Base-by-base conservation (phyloP, 2,113 vertebrate species). In the Fregata magnificens region DNA sequence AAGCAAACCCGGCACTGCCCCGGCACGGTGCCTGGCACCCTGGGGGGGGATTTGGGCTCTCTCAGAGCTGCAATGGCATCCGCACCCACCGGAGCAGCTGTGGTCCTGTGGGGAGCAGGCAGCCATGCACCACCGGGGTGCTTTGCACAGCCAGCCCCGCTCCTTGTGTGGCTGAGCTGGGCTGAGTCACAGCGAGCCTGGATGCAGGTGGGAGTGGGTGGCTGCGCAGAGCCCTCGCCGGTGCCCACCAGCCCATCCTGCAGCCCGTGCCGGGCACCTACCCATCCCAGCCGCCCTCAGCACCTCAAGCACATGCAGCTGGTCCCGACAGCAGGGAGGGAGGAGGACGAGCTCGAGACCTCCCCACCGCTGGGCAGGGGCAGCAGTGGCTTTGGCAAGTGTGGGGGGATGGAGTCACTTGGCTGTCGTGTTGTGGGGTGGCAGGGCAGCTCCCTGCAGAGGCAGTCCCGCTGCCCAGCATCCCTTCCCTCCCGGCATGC, bases 361-460 rank as follows among this genome's bases (percentile, higher is more conserved):
- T 97, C 96, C 87, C 55, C 28, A 28, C 45, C 29, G 32, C 93
- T 91, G 52, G 97, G 98, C 96, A 98, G 94, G 76, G 97, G 94
- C 42, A 82, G 86, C 6, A 90, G 97, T 1, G 70, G 91, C 40
- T 97, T 96, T 16, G 71, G 95, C 1, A 93, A 97, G 66, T 88
- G 92, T 90, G 97, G 97, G 5, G 96, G 98, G 86, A 85, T 95
- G 71, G 96, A 97, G 95, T 93, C 86, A 38, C 14, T 19, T 0
- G 1, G 5, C 9, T 24, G 25, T 1, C 1, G 2, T 8, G 38
- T 20, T 10, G 0, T 6, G 31, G 40, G 49, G 53, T n/a, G 49
- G 29, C 61, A 40, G 62, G n/a, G 47, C 31, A 40, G 55, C 55
- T 47, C 38, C 16, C 34, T 2, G 1, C 1, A 1, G 25, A 36